Conservation (phyloP, 2,113 vertebrate species). For the Cairina moschata region DNA sequence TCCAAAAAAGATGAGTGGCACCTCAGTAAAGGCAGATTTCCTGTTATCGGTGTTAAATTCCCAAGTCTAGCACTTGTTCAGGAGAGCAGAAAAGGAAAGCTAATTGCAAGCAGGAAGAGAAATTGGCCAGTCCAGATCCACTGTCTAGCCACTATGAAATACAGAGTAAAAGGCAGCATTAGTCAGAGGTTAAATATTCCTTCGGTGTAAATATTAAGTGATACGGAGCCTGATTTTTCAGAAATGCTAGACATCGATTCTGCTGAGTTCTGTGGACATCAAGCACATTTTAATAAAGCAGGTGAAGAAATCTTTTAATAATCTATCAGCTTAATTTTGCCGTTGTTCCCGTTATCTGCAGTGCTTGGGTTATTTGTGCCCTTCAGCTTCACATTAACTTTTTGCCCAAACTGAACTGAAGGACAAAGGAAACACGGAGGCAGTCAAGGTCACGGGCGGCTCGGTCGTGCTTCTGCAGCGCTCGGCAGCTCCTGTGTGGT, state of each 20-base stretch:
- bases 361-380: background rate
- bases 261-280: background rate
- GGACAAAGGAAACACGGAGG: rapidly evolving
- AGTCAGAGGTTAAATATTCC: background rate
- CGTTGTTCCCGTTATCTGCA: background rate
- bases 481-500: rapidly evolving
- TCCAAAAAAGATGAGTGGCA: background rate
- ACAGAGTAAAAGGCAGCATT: background rate
- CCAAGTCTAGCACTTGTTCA: background rate
- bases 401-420: background rate
- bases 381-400: background rate
- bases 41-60: background rate
- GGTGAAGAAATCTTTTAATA: background rate
- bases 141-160: background rate
- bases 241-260: background rate
- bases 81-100: slow-evolving; percentile 16
- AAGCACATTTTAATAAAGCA: background rate
- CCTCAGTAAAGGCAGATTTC: background rate
- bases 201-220: background rate
- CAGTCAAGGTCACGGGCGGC: background rate
- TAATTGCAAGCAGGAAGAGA: slow-evolving; percentile 35
- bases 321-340: background rate
- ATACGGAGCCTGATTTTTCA: background rate
- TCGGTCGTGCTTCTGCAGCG: background rate
- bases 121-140: background rate